Evolutionary conservation across 1,140 invertebrate genomes (phyloP).

Genomic region (Metopolophium dirhodum): DNA sequence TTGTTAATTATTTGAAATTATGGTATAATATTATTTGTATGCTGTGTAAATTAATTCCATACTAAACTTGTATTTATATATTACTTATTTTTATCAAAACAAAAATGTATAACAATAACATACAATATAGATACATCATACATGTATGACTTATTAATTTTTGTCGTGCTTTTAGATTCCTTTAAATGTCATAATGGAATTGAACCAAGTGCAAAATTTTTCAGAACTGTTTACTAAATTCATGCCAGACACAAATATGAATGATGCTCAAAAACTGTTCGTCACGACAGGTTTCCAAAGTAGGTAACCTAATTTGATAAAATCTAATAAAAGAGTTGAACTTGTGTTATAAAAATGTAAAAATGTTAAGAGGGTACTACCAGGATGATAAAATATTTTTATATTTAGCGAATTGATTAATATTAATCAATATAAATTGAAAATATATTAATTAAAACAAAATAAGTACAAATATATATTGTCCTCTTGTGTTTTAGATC

Average conservation of each 20-base stretch:
- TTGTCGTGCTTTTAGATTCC: background rate
- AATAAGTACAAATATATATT: background rate
- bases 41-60: background rate
- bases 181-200: background rate
- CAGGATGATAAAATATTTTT: background rate
- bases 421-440: background rate
- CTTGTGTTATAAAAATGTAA: background rate
- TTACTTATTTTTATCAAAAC: background rate
- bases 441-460: too few relatives aligned
- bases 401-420: background rate
- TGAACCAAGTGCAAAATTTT: conserved; percentile 8
- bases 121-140: too few relatives aligned
- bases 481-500: conserved; percentile 4
- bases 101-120: background rate
- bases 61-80: background rate
- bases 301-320: background rate
- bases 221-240: background rate
- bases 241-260: background rate
- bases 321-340: background rate
- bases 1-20: background rate
- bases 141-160: background rate
- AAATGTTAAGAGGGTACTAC: background rate
- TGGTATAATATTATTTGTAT: background rate
- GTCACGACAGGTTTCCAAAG: conserved; percentile 36
- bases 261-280: background rate